phyloP scores from a whole-genome alignment of 2,888 invertebrate species.

The Dascillus cervinus region DNA sequence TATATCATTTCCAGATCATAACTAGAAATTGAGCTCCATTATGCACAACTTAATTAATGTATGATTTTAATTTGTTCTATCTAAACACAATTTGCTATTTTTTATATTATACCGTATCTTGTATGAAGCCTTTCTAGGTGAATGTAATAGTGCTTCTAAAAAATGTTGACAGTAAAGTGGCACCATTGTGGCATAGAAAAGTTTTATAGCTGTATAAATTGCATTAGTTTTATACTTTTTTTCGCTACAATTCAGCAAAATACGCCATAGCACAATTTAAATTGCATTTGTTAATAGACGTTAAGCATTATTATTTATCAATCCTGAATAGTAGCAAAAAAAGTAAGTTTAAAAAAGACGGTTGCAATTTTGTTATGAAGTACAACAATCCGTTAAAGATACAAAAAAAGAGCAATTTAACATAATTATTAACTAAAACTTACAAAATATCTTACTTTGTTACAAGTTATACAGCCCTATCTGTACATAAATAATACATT shows the following conservation, averaged over 20 bases:
- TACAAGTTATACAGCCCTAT: constrained; percentile 34
- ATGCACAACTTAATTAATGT: constrained; percentile 28
- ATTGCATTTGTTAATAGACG: too few species aligned
- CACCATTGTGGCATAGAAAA: constrained; percentile 32
- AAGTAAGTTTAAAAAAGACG: constrained; percentile 8
- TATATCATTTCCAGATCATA: constrained; percentile 20
- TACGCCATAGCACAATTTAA: too few species aligned
- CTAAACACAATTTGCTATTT: constrained; percentile 37
- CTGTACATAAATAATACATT: constrained; percentile 28
- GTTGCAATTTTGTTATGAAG: constrained; percentile 7
- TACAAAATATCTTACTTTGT: constrained; percentile 5
- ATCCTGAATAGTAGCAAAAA: too few species aligned
- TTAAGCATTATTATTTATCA: too few species aligned
- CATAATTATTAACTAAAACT: constrained; percentile 1
- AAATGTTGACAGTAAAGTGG: constrained; percentile 34
- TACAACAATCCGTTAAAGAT: not conserved
- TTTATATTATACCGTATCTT: constrained; percentile 19
- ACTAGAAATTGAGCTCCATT: constrained; percentile 34
- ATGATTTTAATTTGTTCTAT: constrained; percentile 21
- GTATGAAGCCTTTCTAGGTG: constrained; percentile 35
- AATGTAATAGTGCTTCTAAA: constrained; percentile 35
- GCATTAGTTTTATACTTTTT: constrained; percentile 15
- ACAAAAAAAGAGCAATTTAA: not conserved
- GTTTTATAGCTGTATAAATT: constrained; percentile 31
- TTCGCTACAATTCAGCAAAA: too few species aligned